Evolutionary conservation across 2,888 invertebrate genomes (phyloP).

Genomic region (Corythucha ciliata): DNA sequence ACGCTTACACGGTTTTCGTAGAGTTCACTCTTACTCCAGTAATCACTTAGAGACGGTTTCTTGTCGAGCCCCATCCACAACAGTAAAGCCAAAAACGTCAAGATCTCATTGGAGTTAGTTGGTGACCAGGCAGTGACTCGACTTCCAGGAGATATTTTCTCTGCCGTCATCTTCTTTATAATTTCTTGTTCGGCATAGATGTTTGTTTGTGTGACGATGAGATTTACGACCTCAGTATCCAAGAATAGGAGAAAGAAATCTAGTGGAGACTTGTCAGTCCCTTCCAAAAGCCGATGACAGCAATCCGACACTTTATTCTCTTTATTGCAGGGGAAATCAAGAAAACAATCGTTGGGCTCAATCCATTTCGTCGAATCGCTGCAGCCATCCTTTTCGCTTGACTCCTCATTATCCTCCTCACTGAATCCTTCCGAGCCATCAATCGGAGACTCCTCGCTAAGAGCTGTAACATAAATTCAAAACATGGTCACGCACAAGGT

Average conservation of each 20-base stretch:
- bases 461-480: too few species aligned
- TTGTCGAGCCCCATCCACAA: constrained; percentile 9
- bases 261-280: background rate
- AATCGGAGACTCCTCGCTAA: too few species aligned
- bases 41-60: background rate
- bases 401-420: too few species aligned
- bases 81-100: background rate
- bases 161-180: background rate
- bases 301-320: background rate
- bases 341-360: background rate
- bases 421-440: too few species aligned
- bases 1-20: background rate
- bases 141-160: background rate
- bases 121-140: background rate
- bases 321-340: background rate
- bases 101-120: background rate
- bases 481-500: too few species aligned
- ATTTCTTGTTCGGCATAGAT: constrained; percentile 5
- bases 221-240: constrained; percentile 1
- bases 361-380: background rate
- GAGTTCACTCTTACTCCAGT: constrained; percentile 1
- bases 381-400: too few species aligned
- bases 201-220: constrained; percentile 1
- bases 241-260: constrained; percentile 3
- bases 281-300: background rate